phyloP scores from a whole-genome alignment of 1,140 invertebrate species.

The Frieseomelitta varia region DNA sequence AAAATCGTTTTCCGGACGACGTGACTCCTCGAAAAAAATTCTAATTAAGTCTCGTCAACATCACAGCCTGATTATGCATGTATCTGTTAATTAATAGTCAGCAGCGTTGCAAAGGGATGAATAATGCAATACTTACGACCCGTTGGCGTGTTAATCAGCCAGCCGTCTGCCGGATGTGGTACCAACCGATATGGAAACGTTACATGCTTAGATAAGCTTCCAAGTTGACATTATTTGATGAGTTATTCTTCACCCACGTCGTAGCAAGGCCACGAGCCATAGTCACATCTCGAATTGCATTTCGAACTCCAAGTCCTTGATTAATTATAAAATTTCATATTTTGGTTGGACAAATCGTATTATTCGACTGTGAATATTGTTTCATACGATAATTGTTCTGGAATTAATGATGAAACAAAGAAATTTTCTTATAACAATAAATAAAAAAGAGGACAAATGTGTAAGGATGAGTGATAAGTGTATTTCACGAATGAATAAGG shows the following conservation, averaged over 20 bases:
- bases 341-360: background rate
- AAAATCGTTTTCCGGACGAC: background rate
- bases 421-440: background rate
- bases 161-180: constrained; percentile 31
- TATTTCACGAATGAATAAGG: no score
- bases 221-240: constrained; percentile 57
- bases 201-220: constrained; percentile 62
- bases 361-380: background rate
- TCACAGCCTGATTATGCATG: constrained; percentile 43
- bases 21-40: constrained; percentile 55
- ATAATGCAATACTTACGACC: constrained; percentile 67
- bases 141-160: constrained; percentile 65
- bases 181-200: constrained; percentile 47
- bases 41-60: constrained; percentile 61
- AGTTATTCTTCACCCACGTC: constrained; percentile 13
- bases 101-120: constrained; percentile 43
- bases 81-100: constrained; percentile 61
- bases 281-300: background rate
- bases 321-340: background rate
- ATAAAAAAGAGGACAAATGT: no score
- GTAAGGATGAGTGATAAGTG: no score
- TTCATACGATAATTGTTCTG: rapidly evolving
- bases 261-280: background rate
- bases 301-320: background rate
- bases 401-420: background rate